Evolutionary conservation across 2,113 vertebrate species (phyloP), one percentile per base, ranked within the genome.

Genomic region (Dascyllus trimaculatus): DNA sequence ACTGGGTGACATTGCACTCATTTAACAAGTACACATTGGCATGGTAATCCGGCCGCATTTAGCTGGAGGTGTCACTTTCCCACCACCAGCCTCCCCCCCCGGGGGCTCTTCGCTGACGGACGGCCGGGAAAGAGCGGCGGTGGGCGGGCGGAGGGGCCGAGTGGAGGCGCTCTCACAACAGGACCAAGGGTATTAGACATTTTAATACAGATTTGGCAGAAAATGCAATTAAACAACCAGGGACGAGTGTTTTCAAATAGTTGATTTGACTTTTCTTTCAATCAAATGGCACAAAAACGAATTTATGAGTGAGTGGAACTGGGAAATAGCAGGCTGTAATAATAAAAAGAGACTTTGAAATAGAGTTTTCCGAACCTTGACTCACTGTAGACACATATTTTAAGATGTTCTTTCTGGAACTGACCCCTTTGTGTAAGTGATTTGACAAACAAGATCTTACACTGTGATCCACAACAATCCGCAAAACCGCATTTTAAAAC

Each of bases 21-120:
- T 76, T 94, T 93, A 95, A 92, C 91, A 92, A 73, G 75, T 71
- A 73, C 80, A 88, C 92, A 93, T 89, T 94, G 88, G 81, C 73
- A 93, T 95, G 94, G 84, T 93, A 94, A 95, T 95, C 89, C 75
- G 49, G 64, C 75, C 76, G 89, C 89, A 87, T 92, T 93, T 90
- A 89, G 83, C 65, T 58, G 77, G 67, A 94, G 91, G 93, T 92
- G 94, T 92, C 89, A 89, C 82, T 93, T 93, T 94, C 89, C 87
- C 94, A 93, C 74, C 86, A 81, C 63, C 35, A 18, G 54, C 64
- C 69, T 40, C 22, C 70, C 38, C 46, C 46, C 40, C 22, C 21
- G 64, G 75, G 64, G 75, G 60, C 62, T 59, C 48, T 63, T 24
- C 49, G 4, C 53, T 49, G 77, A 54, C 48, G 8, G 69, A 4